Conservation (phyloP, 2,888 invertebrate species). For the Itoplectis maculator region DNA sequence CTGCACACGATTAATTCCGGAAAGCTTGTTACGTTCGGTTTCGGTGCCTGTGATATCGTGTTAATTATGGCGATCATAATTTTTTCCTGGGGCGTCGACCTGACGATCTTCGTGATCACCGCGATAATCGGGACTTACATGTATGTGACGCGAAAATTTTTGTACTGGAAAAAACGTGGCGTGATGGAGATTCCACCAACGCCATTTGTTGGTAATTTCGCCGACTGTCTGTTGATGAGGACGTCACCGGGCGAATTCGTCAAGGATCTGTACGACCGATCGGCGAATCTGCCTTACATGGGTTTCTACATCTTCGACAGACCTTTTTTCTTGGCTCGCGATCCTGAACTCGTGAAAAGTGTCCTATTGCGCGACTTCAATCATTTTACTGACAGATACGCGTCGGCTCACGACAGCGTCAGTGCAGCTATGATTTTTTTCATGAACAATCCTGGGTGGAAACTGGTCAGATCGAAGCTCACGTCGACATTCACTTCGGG, state of each 20-base stretch:
- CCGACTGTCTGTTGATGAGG: constrained; percentile 77
- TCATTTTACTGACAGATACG: constrained; percentile 82
- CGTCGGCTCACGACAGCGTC: constrained; percentile 81
- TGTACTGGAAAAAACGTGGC: constrained; percentile 82
- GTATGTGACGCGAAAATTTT: constrained; percentile 77
- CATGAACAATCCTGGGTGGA: constrained; percentile 84
- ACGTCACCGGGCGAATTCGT: constrained; percentile 80
- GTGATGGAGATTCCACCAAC: constrained; percentile 82
- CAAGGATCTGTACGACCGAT: constrained; percentile 80
- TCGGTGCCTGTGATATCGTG: not conserved
- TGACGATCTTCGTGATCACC: constrained; percentile 66
- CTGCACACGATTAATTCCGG: not conserved
- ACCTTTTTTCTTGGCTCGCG: constrained; percentile 84
- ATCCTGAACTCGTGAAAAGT: constrained; percentile 84
- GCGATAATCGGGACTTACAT: constrained; percentile 70
- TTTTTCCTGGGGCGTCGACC: constrained; percentile 73
- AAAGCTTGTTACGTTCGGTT: not conserved
- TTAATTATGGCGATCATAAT: constrained; percentile 74
- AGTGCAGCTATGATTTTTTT: constrained; percentile 82
- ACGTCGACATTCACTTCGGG: constrained; percentile 84
- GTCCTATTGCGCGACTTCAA: constrained; percentile 85
- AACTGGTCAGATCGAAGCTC: constrained; percentile 82
- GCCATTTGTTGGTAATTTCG: constrained; percentile 84
- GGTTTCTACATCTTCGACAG: constrained; percentile 83
- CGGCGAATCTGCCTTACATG: constrained; percentile 78